Percentiles rank a stretch among this genome's conserved stretches.
Evolutionary conservation across 2,888 invertebrate species (phyloP).

Genomic region (Lithophane leautieri): DNA sequence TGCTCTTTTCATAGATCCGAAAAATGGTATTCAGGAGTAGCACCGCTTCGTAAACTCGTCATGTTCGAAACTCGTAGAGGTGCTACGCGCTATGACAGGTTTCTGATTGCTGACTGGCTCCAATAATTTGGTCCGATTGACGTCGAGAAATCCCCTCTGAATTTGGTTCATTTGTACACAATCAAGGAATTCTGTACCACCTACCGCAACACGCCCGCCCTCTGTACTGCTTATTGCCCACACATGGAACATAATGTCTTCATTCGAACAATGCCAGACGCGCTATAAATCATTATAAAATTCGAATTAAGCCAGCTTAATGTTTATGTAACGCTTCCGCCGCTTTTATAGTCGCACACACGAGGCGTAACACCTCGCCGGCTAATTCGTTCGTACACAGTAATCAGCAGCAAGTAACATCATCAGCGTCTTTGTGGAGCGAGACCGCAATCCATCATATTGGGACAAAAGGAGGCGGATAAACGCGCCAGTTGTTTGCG

Average conservation of each 20-base stretch:
- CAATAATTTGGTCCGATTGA: slow-evolving; percentile 79
- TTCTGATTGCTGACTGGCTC: slow-evolving; percentile 77
- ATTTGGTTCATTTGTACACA: slow-evolving; percentile 74
- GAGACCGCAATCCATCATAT: slow-evolving; percentile 89
- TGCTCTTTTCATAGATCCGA: slow-evolving; percentile 5
- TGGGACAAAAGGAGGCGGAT: slow-evolving; percentile 87
- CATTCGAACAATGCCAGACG: slow-evolving; percentile 72
- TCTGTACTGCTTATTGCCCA: slow-evolving; percentile 27
- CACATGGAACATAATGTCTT: slow-evolving; percentile 68
- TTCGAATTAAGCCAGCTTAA: slow-evolving; percentile 78
- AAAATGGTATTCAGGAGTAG: slow-evolving; percentile 28
- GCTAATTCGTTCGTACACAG: slow-evolving; percentile 84
- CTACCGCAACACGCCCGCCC: slow-evolving; percentile 44
- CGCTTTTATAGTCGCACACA: slow-evolving; percentile 72
- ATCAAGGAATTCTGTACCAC: slow-evolving; percentile 64
- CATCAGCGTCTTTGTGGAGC: slow-evolving; percentile 85
- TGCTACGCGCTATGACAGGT: slow-evolving; percentile 74
- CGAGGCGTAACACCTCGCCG: slow-evolving; percentile 76
- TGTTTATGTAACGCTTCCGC: slow-evolving; percentile 81
- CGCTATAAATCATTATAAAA: slow-evolving; percentile 85
- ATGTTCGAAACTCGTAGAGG: slow-evolving; percentile 67
- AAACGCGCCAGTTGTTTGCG: slow-evolving; percentile 86
- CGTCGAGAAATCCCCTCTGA: slow-evolving; percentile 73
- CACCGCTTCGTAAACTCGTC: slow-evolving; percentile 41
- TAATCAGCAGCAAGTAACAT: slow-evolving; percentile 86